Percentiles rank a stretch among this genome's conserved stretches.
These are phyloP conservation scores for Neria commutata DNA, from an alignment of 2,888 invertebrate species.

Conservation along the genomic window DNA sequence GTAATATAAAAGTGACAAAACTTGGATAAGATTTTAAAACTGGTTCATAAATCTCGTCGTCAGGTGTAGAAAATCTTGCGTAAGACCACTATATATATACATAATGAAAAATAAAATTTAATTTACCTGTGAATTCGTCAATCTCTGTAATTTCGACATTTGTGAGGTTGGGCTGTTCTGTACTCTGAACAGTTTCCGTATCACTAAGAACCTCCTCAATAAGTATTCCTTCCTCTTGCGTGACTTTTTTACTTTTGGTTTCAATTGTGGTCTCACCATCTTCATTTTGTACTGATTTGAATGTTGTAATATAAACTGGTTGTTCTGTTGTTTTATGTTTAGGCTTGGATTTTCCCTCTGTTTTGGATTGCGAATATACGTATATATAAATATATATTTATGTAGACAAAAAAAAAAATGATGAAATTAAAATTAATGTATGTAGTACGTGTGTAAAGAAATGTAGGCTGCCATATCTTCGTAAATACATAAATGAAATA, in stretches of 20 bases:
- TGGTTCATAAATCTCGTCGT: too few species aligned
- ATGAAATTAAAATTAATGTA: conserved; percentile 2
- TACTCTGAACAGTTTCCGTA: conserved; percentile 48
- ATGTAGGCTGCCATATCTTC: not conserved
- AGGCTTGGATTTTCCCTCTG: conserved; percentile 48
- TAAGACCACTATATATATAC: not conserved
- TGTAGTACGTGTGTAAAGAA: conserved; percentile 6
- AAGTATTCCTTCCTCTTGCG: conserved; percentile 56
- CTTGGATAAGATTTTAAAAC: too few species aligned
- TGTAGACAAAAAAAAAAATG: conserved; percentile 10
- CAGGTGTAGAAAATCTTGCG: too few species aligned
- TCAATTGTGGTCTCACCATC: conserved; percentile 57
- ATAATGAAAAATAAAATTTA: conserved; percentile 15
- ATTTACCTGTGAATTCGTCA: conserved; percentile 58
- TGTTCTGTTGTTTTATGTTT: conserved; percentile 55
- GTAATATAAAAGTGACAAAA: too few species aligned
- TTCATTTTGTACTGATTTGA: conserved; percentile 60
- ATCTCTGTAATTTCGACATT: conserved; percentile 59
- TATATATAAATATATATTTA: conserved; percentile 27
- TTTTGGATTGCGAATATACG: conserved; percentile 34
- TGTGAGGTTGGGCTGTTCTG: conserved; percentile 43
- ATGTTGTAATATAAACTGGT: conserved; percentile 60
- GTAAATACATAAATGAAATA: not conserved
- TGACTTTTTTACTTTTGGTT: conserved; percentile 57
- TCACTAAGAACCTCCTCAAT: conserved; percentile 61